Conservation (phyloP, 2,888 invertebrate genomes). For the Drosophila koepferae region DNA sequence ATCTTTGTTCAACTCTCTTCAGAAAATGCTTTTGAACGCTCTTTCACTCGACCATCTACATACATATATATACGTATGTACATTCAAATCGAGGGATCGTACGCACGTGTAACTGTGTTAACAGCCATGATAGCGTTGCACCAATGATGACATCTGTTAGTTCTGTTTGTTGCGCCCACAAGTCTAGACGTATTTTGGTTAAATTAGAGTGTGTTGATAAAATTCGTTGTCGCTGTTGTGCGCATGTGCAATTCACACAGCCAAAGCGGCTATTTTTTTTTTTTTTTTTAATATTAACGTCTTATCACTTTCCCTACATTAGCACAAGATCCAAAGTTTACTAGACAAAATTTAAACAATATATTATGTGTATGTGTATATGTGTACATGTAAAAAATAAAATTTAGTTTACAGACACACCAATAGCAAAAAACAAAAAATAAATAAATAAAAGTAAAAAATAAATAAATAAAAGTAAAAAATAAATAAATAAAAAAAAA, state of each 20-base stretch:
- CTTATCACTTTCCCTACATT: slow-evolving; percentile 51
- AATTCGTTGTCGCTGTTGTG: slow-evolving; percentile 34
- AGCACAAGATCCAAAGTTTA: slow-evolving; percentile 46
- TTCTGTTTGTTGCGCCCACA: slow-evolving; percentile 65
- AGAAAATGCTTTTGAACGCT: neutral
- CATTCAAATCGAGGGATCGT: slow-evolving; percentile 23
- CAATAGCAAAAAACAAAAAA: slow-evolving; percentile 1
- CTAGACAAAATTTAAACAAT: slow-evolving; percentile 71
- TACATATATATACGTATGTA: too few species aligned
- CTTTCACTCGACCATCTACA: slow-evolving; percentile 3
- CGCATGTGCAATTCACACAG: slow-evolving; percentile 53
- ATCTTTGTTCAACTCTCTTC: slow-evolving; percentile 12
- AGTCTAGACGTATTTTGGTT: slow-evolving; percentile 68
- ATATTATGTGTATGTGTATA: slow-evolving; percentile 19
- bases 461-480: too few species aligned
- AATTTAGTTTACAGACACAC: slow-evolving; percentile 28
- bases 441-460: too few species aligned
- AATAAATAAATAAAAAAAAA: slow-evolving; percentile 9
- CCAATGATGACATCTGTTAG: slow-evolving; percentile 32
- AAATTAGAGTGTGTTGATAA: slow-evolving; percentile 69
- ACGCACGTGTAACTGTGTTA: slow-evolving; percentile 62
- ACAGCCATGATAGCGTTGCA: slow-evolving; percentile 10
- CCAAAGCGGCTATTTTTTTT: slow-evolving; percentile 43
- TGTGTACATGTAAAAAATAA: slow-evolving; percentile 4
- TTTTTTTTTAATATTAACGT: slow-evolving; percentile 10